Evolutionary conservation across 2,797 vertebrate species (phyloP).

Genomic region (Alauda arvensis): DNA sequence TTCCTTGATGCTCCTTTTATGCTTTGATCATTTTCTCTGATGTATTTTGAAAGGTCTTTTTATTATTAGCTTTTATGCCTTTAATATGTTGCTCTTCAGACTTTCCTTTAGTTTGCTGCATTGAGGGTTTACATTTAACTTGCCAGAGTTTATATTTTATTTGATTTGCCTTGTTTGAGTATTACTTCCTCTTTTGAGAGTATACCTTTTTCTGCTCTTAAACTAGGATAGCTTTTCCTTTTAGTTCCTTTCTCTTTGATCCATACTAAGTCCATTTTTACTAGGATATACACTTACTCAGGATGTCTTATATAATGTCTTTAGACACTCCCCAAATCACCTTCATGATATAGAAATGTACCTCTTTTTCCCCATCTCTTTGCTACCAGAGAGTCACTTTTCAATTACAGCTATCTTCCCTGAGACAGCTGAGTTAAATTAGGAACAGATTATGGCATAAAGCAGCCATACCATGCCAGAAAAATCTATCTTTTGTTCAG

Average conservation of each 20-base stretch:
- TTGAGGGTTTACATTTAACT: neutral
- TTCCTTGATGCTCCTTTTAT: slow-evolving; percentile 34
- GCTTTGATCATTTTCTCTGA: slow-evolving; percentile 57
- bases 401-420: neutral
- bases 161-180: neutral
- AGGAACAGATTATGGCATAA: slow-evolving; percentile 22
- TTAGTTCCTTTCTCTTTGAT: slow-evolving; percentile 8
- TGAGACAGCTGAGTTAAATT: slow-evolving; percentile 33
- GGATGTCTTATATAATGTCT: neutral
- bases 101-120: neutral
- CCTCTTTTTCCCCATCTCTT: neutral
- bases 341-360: neutral
- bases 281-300: neutral
- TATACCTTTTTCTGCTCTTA: neutral
- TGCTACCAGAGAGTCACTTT: slow-evolving; percentile 32
- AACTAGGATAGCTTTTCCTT: neutral
- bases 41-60: slow-evolving; percentile 43
- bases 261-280: neutral
- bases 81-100: slow-evolving; percentile 1
- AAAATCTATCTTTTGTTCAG: slow-evolving; percentile 32
- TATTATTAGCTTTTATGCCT: slow-evolving; percentile 28
- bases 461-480: neutral
- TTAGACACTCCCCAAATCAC: neutral
- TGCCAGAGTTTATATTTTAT: neutral
- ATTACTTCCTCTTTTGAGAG: neutral